Evolutionary conservation across 2,113 vertebrate species (phyloP).

Genomic region (Cavia porcellus): DNA sequence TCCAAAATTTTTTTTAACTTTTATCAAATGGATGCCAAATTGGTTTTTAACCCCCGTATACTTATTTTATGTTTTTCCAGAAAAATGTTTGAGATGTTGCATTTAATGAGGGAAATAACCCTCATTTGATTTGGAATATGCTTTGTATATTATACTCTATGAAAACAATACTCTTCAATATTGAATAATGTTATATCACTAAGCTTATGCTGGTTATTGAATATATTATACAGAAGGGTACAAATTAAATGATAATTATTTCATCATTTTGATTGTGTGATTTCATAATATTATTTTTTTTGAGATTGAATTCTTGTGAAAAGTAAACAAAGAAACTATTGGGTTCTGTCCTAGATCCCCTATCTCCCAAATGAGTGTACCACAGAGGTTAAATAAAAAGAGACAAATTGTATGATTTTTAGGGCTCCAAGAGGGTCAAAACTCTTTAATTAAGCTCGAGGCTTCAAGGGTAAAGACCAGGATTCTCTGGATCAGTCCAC

Average conservation of each 20-base stretch:
- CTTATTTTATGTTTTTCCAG: background rate
- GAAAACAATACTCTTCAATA: background rate
- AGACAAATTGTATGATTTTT: too few relatives aligned
- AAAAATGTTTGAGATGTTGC: constrained; percentile 12
- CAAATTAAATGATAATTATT: background rate
- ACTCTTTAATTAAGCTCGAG: too few relatives aligned
- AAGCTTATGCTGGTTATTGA: background rate
- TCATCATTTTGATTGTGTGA: background rate
- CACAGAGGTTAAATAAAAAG: too few relatives aligned
- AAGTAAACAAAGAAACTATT: background rate
- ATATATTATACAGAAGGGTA: background rate
- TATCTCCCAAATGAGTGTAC: too few relatives aligned
- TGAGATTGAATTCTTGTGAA: background rate
- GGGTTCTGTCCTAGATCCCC: too few relatives aligned
- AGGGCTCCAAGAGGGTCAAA: too few relatives aligned
- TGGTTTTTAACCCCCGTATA: background rate
- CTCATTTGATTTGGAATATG: background rate
- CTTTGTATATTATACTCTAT: constrained; percentile 27
- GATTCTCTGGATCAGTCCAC: too few relatives aligned
- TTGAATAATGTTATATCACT: background rate
- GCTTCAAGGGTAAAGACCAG: too few relatives aligned
- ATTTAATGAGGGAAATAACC: background rate
- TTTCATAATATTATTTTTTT: constrained; percentile 32
- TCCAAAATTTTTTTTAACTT: background rate
- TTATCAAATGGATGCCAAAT: background rate